Evolutionary conservation across 2,888 invertebrate species (phyloP).

Genomic region (Dryadula phaetusa): DNA sequence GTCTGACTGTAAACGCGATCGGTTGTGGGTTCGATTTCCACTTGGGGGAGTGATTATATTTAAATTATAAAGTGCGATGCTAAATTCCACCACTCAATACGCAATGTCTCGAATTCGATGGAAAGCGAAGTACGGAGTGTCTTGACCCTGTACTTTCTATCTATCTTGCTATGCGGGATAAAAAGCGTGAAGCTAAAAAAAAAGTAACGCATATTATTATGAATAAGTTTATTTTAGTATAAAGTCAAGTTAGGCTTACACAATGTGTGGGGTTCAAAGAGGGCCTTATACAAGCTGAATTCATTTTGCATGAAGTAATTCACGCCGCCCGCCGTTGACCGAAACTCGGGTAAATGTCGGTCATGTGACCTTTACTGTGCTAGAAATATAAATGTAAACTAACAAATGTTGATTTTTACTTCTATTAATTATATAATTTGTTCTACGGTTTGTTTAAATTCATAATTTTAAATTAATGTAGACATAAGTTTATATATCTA

Average conservation of each 20-base stretch:
- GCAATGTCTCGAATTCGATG: no score
- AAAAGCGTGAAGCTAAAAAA: no score
- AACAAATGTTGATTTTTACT: conserved; percentile 1
- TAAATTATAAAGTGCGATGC: no score
- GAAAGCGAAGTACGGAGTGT: no score
- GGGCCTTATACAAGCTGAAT: conserved; percentile 24
- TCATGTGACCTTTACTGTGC: conserved; percentile 27
- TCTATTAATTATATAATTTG: conserved; percentile 6
- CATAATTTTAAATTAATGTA: not conserved
- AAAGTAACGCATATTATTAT: conserved; percentile 19
- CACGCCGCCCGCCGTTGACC: conserved; percentile 19
- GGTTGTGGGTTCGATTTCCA: no score
- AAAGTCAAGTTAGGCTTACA: conserved; percentile 30
- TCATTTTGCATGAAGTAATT: conserved; percentile 34
- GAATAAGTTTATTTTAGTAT: conserved; percentile 24
- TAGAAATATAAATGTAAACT: conserved; percentile 21
- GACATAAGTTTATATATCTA: no score
- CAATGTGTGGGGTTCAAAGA: conserved; percentile 33
- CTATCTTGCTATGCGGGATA: no score
- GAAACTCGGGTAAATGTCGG: conserved; percentile 29
- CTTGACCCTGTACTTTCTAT: no score
- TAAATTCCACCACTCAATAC: no score
- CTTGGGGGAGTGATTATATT: no score
- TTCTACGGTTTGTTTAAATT: not conserved
- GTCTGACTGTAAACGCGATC: no score